Base-by-base conservation (phyloP, 2,888 invertebrate species). In the Cheilosia grossa region DNA sequence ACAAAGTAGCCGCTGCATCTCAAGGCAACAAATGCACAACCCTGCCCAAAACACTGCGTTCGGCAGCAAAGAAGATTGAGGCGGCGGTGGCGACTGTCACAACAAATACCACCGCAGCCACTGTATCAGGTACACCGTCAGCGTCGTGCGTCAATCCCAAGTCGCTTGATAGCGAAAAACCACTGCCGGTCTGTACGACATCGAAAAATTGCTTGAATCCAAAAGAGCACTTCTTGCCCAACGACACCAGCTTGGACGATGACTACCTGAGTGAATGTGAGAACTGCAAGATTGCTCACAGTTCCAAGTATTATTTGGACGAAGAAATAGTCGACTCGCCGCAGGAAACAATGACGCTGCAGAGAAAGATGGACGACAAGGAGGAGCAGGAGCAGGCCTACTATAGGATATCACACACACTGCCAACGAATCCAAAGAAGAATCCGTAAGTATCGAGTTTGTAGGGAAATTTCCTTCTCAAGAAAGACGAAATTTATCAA, bases 241-340 rank as follows among this genome's bases (percentile, higher is more conserved):
- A 92, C 82, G 92, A 92, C 78, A 92, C 92, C 24, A 92, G 92
- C 67, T 88, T 92, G 70, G 93, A 94, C 61, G 96, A 96, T 89
- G 96, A 96, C 91, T 96, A 96, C 90, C 93, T 96, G 88, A 96
- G 95, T 92, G 96, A 96, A 92, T 96, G 96, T 92, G 96, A 96
- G 92, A 96, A 96, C 93, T 96, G 96, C 92, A 96, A 96, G 92
- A 95, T 95, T 63, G 94, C 95, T 5, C 95, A 94, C 88, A 95
- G 95, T 87, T 95, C 95, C 87, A 94, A 95, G 86, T 94, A 94
- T 89, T 94, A 94, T 89, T 92, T 94, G 87, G 94, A 94, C 88
- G 93, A 94, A 86, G 94, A 94, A 87, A 87, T 90, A 49, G 89
- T 87, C 47, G 93, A 93, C 82, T 93, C 93, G 80, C 93, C 94